Base-by-base conservation (phyloP, 1,140 invertebrate species). In the Rhizoglyphus robini region DNA sequence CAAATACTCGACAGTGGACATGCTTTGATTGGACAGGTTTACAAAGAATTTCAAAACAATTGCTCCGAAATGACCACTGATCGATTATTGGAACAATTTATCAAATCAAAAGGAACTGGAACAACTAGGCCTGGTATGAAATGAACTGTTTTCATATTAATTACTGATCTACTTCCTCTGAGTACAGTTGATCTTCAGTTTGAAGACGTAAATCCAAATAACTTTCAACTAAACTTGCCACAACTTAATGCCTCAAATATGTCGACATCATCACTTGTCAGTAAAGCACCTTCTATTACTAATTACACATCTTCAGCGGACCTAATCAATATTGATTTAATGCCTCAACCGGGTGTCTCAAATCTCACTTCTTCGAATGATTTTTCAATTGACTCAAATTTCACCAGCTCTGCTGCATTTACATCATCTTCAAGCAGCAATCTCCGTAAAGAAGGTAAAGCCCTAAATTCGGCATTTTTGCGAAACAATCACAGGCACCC, bases 61-160 rank as follows among this genome's bases (percentile, higher is more conserved):
- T 94, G 89, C 78, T 78, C 89, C 67, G 88, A 93, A 72, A 82
- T 94, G 79, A 91, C 88, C 25, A 87, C 95, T 20, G 89, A 94
- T 68, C 90, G 91, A 73, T 77, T 96, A 34, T 76, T 96, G 60
- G 87, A 92, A 74, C 86, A 88, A 73, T 93, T 96, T 78, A 85
- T 94, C 57, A 80, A 88, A 68, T 86, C 84, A 68, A 96, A 96
- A 80, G 86, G 86, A 70, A 94, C 89, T 65, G 89, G 90, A 67
- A 82, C 87, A 69, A 90, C 93, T 74, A 90, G 88, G 75, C 91
- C 90, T 78, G 86, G 90, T 88, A 79, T 69, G 68, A 18, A 3
- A 49, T 11, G n/a, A 51, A 20, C 8, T 51, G 3, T 2, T 27
- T 51, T 51, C 23, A 20, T 3, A 8, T n/a, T 51, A 46, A n/a